Evolutionary conservation across 2,888 invertebrate species (phyloP).

Genomic region (Neria commutata): DNA sequence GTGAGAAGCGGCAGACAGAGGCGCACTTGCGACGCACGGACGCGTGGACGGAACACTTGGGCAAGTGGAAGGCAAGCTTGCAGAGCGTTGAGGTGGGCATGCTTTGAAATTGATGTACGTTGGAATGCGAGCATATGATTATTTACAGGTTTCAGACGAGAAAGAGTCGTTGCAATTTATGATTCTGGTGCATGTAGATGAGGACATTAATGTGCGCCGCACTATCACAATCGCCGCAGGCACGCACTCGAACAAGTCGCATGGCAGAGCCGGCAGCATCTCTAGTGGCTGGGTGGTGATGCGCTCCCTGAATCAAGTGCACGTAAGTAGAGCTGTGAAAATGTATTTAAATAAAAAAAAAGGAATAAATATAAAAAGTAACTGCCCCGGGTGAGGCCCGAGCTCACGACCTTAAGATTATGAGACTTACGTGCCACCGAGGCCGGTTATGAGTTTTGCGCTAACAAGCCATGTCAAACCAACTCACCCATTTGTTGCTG

Average conservation of each 20-base stretch:
- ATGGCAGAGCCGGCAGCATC: slow-evolving; percentile 62
- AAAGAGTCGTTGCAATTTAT: slow-evolving; percentile 72
- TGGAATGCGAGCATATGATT: not conserved
- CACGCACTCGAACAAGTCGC: slow-evolving; percentile 51
- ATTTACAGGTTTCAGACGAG: slow-evolving; percentile 61
- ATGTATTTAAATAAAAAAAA: no score
- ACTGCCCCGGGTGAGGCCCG: no score
- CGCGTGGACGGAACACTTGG: slow-evolving; percentile 88
- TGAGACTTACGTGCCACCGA: slow-evolving; percentile 44
- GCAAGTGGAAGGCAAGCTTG: slow-evolving; percentile 84
- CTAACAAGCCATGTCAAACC: not conserved
- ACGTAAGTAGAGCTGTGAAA: slow-evolving; percentile 59
- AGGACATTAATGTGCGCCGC: slow-evolving; percentile 59
- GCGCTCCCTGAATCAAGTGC: slow-evolving; percentile 69
- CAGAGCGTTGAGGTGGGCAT: slow-evolving; percentile 80
- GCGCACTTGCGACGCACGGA: slow-evolving; percentile 85
- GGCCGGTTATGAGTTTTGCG: no score
- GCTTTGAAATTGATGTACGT: no score
- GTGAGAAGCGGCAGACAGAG: slow-evolving; percentile 80
- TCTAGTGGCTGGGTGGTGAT: slow-evolving; percentile 74
- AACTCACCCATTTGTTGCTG: slow-evolving; percentile 1
- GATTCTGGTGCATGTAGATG: slow-evolving; percentile 78
- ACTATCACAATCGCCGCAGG: slow-evolving; percentile 38
- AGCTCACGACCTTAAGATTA: no score
- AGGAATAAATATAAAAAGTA: no score